phyloP scores from a whole-genome alignment of 1,140 invertebrate species.

The Lordiphosa stackelbergi region DNA sequence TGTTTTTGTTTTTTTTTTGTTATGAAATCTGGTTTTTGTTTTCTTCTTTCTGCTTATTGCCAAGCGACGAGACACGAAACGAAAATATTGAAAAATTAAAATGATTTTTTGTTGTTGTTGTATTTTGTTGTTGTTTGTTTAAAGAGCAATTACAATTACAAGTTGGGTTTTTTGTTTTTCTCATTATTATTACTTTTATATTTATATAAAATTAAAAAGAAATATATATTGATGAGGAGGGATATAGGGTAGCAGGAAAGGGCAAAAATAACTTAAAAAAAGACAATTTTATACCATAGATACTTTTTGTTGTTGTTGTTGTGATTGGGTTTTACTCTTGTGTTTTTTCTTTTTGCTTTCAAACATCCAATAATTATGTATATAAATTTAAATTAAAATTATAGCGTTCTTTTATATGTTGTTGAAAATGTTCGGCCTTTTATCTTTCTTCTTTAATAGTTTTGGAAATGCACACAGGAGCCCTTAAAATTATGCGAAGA shows the following conservation, averaged over 20 bases:
- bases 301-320: constrained; percentile 36
- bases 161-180: constrained; percentile 56
- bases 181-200: constrained; percentile 74
- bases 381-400: constrained; percentile 69
- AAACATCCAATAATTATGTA: constrained; percentile 67
- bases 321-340: constrained; percentile 26
- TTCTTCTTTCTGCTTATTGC: constrained; percentile 31
- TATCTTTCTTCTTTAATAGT: constrained; percentile 26
- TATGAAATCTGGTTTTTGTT: constrained; percentile 26
- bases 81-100: constrained; percentile 54
- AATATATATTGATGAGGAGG: constrained; percentile 67
- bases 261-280: constrained; percentile 67
- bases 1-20: constrained; percentile 26
- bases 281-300: constrained; percentile 72
- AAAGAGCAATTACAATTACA: constrained; percentile 72
- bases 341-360: constrained; percentile 38
- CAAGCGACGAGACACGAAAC: constrained; percentile 60
- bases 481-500: constrained; percentile 40
- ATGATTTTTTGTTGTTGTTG: constrained; percentile 43
- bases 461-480: constrained; percentile 33
- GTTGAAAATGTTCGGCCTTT: constrained; percentile 51
- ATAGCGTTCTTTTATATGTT: constrained; percentile 67
- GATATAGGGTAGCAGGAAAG: constrained; percentile 10
- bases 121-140: constrained; percentile 44
- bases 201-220: constrained; percentile 76